Evolutionary conservation across 2,113 vertebrate species (phyloP).

Genomic region (Passer montanus): DNA sequence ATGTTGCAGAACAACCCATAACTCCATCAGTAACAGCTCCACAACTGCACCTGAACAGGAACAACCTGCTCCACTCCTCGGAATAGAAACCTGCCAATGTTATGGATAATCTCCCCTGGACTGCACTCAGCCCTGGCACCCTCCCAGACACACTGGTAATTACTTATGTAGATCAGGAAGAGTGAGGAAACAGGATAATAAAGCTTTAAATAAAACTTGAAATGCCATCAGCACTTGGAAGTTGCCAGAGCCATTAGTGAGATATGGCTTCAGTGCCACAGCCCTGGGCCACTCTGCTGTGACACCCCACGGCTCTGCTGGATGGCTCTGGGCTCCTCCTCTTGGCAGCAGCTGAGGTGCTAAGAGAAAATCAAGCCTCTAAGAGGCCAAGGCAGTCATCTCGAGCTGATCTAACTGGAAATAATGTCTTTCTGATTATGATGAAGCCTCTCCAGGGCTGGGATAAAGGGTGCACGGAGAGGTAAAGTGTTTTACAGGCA

Average conservation of each 20-base stretch:
- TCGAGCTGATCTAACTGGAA: background rate
- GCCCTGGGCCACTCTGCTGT: background rate
- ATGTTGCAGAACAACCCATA: background rate
- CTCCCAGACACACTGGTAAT: constrained; percentile 45
- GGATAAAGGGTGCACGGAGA: background rate
- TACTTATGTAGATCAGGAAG: constrained; percentile 48
- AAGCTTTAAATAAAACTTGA: constrained; percentile 39
- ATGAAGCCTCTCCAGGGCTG: background rate
- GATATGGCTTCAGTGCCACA: background rate
- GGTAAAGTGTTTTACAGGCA: background rate
- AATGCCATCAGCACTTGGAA: constrained; percentile 38
- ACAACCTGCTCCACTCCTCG: background rate
- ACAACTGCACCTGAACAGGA: background rate
- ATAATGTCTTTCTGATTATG: constrained; percentile 32
- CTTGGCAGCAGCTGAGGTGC: background rate
- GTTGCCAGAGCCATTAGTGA: constrained; percentile 1
- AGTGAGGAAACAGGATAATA: constrained; percentile 20
- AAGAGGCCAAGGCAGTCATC: constrained; percentile 17
- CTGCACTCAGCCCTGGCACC: constrained; percentile 30
- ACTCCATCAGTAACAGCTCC: background rate
- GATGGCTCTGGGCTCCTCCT: background rate
- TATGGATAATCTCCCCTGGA: background rate
- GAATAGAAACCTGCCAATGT: background rate
- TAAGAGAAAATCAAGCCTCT: background rate
- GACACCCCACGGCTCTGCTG: background rate